Evolutionary conservation across 37 sponge, comb jelly and placozoan species (phyloP).

Genomic region (Sycon ciliatum): DNA sequence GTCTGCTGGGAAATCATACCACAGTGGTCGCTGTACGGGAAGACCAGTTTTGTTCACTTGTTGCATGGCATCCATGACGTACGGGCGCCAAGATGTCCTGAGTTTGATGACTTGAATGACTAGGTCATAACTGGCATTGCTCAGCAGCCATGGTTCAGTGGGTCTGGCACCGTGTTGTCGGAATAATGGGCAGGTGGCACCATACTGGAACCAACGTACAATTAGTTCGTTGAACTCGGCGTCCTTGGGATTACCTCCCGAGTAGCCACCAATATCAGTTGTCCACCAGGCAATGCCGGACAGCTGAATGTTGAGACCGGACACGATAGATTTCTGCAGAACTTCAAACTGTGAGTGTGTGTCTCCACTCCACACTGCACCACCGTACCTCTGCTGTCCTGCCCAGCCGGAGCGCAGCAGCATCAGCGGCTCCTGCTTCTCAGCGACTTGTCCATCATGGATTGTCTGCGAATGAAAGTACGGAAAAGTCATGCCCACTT

Average conservation of each 20-base stretch:
- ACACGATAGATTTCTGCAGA: not conserved
- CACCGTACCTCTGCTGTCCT: not conserved
- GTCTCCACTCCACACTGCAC: constrained; percentile 14
- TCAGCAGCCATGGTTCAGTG: not conserved
- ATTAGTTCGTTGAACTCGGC: not conserved
- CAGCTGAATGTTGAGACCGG: constrained; percentile 1
- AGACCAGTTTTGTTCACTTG: not conserved
- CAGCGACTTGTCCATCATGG: not conserved
- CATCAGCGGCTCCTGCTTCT: not conserved
- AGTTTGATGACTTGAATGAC: not conserved
- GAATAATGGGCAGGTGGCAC: not conserved
- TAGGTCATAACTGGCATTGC: not conserved
- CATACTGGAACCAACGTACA: constrained; percentile 11
- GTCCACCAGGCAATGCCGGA: constrained; percentile 19
- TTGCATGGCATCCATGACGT: not conserved
- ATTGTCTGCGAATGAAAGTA: constrained; percentile 10
- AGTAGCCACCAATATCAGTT: constrained; percentile 11
- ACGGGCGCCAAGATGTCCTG: not conserved
- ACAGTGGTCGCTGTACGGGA: not conserved
- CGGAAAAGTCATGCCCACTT: constrained; percentile 6
- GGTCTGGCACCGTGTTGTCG: constrained; percentile 10
- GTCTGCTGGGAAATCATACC: constrained; percentile 1
- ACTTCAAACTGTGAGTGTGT: not conserved
- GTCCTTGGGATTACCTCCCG: constrained; percentile 1
- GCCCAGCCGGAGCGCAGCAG: constrained; percentile 5